A percentile compares a stretch with the other conserved stretches of the same genome.
Evolutionary conservation across 1,140 invertebrate genomes (phyloP).

Genomic region (Diorhabda elongata): DNA sequence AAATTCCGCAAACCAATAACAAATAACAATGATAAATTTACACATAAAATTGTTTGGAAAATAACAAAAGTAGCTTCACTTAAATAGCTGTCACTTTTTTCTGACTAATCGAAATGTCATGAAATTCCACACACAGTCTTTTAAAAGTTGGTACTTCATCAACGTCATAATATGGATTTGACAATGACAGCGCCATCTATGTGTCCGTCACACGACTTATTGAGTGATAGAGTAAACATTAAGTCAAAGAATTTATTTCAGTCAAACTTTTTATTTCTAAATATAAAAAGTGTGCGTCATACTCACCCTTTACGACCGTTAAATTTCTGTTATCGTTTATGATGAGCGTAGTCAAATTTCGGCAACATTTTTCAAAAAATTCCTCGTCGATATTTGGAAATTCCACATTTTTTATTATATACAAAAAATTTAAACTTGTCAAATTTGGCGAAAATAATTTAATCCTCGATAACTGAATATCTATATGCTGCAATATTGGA

Average conservation of each 20-base stretch:
- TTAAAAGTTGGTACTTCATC: neutral
- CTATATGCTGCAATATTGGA: neutral
- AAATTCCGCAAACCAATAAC: too few species aligned
- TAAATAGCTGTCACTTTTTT: too few species aligned
- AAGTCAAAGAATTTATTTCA: neutral
- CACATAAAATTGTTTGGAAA: too few species aligned
- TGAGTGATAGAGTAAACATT: neutral
- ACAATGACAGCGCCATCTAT: neutral
- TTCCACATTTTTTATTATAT: constrained; percentile 11
- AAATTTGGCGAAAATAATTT: constrained; percentile 1
- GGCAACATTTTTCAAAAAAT: constrained; percentile 7
- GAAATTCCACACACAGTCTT: too few species aligned
- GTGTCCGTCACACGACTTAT: neutral
- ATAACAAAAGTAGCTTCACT: too few species aligned
- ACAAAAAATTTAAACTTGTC: neutral
- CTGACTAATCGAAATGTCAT: too few species aligned
- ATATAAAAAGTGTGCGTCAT: neutral
- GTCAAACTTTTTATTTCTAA: neutral
- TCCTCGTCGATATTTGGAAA: constrained; percentile 7
- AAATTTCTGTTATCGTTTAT: neutral
- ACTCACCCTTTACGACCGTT: constrained; percentile 6
- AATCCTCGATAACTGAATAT: constrained; percentile 16
- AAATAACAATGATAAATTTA: too few species aligned
- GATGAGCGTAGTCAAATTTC: constrained; percentile 6
- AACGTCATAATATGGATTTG: neutral